Percentiles rank a stretch among this genome's conserved stretches.
These are phyloP conservation scores for Hypomesus transpacificus DNA, from an alignment of 2,113 vertebrate genomes.

Conservation along the genomic window DNA sequence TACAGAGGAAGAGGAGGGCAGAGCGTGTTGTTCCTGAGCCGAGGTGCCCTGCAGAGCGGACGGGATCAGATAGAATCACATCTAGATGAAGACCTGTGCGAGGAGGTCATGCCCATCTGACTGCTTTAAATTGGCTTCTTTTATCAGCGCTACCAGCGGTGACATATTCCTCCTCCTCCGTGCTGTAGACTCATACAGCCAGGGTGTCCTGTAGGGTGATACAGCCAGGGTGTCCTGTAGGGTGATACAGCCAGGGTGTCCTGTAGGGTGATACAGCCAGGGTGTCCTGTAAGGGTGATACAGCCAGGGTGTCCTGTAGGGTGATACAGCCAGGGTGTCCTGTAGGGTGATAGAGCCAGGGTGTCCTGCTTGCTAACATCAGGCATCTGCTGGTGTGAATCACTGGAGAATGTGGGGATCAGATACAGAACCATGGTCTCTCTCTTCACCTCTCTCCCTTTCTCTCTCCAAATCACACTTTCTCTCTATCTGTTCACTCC, in stretches of 20 bases:
- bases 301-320: no score
- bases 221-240: no score
- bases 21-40: no score
- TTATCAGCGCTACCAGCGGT: conserved; percentile 16
- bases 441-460: background rate
- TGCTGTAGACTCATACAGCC: background rate
- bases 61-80: conserved; percentile 9
- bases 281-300: no score
- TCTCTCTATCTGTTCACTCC: background rate
- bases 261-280: no score
- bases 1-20: no score
- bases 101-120: background rate
- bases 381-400: conserved; percentile 47
- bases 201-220: no score
- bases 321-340: background rate
- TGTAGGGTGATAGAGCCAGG: background rate
- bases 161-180: background rate
- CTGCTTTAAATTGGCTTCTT: conserved; percentile 2
- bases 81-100: conserved; percentile 4
- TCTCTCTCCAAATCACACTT: background rate
- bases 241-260: no score
- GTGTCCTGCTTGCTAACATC: conserved; percentile 4
- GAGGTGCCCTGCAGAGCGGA: background rate
- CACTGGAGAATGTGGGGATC: conserved; percentile 14
- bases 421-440: background rate